These are phyloP conservation scores for Tetramorium alpestre DNA, from an alignment of 1,140 invertebrate genomes.

Conservation along the genomic window DNA sequence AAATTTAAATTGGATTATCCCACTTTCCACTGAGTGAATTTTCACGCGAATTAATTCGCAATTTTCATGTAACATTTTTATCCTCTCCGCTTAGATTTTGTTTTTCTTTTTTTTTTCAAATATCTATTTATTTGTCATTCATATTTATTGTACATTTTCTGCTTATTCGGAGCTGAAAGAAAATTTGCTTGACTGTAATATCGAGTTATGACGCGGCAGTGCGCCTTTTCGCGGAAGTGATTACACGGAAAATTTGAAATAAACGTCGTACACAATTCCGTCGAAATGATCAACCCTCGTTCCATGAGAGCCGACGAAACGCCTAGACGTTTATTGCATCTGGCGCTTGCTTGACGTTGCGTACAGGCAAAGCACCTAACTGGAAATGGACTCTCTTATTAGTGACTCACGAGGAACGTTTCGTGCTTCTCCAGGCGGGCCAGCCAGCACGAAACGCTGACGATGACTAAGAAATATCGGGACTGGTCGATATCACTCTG, in stretches of 20 bases:
- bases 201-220: background rate
- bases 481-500: conserved; percentile 65
- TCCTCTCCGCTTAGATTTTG: background rate
- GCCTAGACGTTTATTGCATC: conserved; percentile 29
- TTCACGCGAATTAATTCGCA: background rate
- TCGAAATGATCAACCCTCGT: conserved; percentile 18
- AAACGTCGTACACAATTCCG: background rate
- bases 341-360: conserved; percentile 27
- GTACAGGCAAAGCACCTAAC: conserved; percentile 9
- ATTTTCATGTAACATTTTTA: background rate
- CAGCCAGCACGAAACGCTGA: conserved; percentile 30
- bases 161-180: background rate
- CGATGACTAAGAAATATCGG: conserved; percentile 68
- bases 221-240: conserved; percentile 9
- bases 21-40: background rate
- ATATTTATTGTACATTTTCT: background rate
- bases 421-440: background rate
- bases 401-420: conserved; percentile 62
- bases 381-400: conserved; percentile 58
- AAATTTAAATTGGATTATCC: background rate
- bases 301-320: background rate
- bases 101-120: background rate
- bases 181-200: background rate
- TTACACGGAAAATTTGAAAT: conserved; percentile 33
- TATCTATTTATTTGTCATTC: background rate